These are phyloP conservation scores for Epicauta chinensis DNA, from an alignment of 1,140 invertebrate species.

Conservation along the genomic window DNA sequence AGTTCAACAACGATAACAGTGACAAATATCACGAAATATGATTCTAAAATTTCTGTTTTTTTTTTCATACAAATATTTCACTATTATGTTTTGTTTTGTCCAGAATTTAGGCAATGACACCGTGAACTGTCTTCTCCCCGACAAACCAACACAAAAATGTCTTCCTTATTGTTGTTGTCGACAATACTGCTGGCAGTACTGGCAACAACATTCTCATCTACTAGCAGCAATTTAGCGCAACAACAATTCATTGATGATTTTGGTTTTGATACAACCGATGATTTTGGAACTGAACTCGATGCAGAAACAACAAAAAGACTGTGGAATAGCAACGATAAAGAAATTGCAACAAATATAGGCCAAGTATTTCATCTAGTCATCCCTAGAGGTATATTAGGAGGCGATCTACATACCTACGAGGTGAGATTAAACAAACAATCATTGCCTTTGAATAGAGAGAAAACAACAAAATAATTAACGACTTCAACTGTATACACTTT, in stretches of 20 bases:
- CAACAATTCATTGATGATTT: constrained; percentile 21
- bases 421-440: constrained; percentile 24
- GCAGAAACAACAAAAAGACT: constrained; percentile 1
- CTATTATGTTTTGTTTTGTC: too few species aligned
- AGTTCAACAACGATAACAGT: too few species aligned
- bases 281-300: constrained; percentile 13
- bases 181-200: constrained; percentile 21
- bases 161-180: constrained; percentile 7
- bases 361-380: constrained; percentile 37
- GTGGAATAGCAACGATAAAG: constrained; percentile 5
- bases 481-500: background rate
- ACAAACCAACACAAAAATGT: constrained; percentile 4
- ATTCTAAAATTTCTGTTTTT: too few species aligned
- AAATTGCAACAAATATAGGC: constrained; percentile 16
- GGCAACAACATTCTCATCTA: constrained; percentile 10
- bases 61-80: too few species aligned
- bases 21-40: too few species aligned
- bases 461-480: background rate
- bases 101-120: constrained; percentile 1
- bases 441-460: background rate
- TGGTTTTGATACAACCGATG: constrained; percentile 28
- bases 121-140: constrained; percentile 9
- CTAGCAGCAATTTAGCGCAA: background rate
- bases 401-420: constrained; percentile 39
- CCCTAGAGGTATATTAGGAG: constrained; percentile 41